Percentiles rank a stretch among this genome's conserved stretches.
These are phyloP conservation scores for Kryptolebias marmoratus DNA, from an alignment of 2,113 vertebrate species.

Conservation along the genomic window DNA sequence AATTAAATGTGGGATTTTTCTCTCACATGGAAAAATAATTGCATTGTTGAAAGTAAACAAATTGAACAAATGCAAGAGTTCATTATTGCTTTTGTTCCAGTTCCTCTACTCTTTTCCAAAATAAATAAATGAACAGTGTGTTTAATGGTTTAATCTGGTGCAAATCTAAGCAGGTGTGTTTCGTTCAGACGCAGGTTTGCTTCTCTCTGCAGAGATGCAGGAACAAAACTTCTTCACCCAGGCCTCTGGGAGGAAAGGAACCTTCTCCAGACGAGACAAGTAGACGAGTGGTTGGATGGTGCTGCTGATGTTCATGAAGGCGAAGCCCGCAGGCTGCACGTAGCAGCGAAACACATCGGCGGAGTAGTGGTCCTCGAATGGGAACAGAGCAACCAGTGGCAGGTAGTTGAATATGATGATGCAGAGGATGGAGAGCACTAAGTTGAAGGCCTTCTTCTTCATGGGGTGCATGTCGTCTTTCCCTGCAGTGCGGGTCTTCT, in stretches of 20 bases:
- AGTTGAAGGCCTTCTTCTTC: conserved; percentile 83
- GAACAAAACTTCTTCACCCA: conserved; percentile 49
- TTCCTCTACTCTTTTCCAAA: no score
- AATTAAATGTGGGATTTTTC: neutral
- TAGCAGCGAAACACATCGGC: conserved; percentile 75
- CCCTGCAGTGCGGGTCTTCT: conserved; percentile 65
- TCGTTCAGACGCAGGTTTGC: neutral
- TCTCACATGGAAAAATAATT: neutral
- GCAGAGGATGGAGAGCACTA: conserved; percentile 77
- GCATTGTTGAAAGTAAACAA: neutral
- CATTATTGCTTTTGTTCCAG: no score
- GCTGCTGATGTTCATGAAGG: conserved; percentile 82
- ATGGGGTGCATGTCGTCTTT: conserved; percentile 83
- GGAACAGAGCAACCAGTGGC: conserved; percentile 77
- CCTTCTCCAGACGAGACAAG: conserved; percentile 73
- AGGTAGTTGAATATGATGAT: conserved; percentile 81
- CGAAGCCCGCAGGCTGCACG: conserved; percentile 75
- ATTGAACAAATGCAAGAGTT: neutral
- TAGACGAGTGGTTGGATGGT: conserved; percentile 81
- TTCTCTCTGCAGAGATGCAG: conserved; percentile 5
- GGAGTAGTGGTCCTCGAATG: conserved; percentile 77
- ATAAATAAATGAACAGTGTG: no score
- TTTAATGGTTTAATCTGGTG: neutral
- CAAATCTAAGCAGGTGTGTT: conserved; percentile 25
- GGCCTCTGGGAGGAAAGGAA: conserved; percentile 68